Conservation (phyloP, 2,888 invertebrate species). For the Caenorhabditis auriculariae region DNA sequence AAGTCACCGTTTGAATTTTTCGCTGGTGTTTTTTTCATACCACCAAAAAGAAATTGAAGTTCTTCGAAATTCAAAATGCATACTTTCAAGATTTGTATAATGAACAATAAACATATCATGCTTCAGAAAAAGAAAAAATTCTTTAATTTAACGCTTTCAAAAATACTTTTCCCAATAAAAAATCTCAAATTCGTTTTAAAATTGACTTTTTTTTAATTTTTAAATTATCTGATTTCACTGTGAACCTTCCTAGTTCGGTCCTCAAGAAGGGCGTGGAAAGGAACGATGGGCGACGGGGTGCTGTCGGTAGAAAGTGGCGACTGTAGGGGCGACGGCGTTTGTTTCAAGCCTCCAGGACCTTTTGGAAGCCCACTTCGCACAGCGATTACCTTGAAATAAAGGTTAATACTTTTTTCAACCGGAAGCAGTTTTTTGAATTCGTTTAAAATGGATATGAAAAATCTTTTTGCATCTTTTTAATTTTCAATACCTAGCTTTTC, state of each 20-base stretch:
- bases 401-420: background rate
- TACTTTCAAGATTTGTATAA: too few relatives aligned
- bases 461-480: too few relatives aligned
- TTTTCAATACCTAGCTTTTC: too few relatives aligned
- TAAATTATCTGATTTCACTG: too few relatives aligned
- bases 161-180: background rate
- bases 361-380: constrained; percentile 44
- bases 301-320: constrained; percentile 47
- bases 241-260: constrained; percentile 42
- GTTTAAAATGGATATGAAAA: too few relatives aligned
- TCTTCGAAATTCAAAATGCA: too few relatives aligned
- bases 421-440: background rate
- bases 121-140: background rate
- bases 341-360: constrained; percentile 53
- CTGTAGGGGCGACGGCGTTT: constrained; percentile 53
- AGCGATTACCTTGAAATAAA: constrained; percentile 39
- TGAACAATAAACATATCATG: background rate
- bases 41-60: too few relatives aligned
- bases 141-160: background rate
- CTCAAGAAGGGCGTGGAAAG: constrained; percentile 37
- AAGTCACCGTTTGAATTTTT: too few relatives aligned
- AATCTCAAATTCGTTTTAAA: background rate
- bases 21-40: too few relatives aligned
- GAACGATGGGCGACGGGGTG: constrained; percentile 39
- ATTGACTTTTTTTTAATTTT: background rate